phyloP scores from a whole-genome alignment of 30 jellyfish, hydroid and myxozoan genomes.

The Cassiopea andromeda region DNA sequence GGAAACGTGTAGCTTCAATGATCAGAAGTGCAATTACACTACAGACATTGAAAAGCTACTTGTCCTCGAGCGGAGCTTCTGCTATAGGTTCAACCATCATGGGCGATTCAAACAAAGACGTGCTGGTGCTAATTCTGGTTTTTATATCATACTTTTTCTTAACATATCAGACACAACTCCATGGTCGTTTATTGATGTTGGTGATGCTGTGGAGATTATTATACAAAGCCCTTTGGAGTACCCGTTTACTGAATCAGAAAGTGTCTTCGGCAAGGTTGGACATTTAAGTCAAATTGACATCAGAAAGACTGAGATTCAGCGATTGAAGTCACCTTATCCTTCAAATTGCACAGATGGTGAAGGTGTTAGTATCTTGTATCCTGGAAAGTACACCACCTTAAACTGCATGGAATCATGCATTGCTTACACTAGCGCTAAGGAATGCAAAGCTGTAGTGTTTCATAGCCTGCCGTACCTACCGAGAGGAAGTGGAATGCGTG shows the following conservation, averaged over 20 bases:
- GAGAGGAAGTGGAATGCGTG: background rate
- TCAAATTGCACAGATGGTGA: slow-evolving; percentile 64
- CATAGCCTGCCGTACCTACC: slow-evolving; percentile 9
- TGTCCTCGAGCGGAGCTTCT: background rate
- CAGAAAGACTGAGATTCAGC: slow-evolving; percentile 7
- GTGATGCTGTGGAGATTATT: slow-evolving; percentile 53
- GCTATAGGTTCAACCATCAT: slow-evolving; percentile 20
- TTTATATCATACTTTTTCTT: slow-evolving; percentile 4
- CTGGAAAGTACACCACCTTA: slow-evolving; percentile 32
- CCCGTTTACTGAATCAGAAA: slow-evolving; percentile 19
- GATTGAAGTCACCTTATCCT: slow-evolving; percentile 36
- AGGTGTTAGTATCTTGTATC: background rate
- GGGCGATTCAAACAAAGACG: slow-evolving; percentile 16
- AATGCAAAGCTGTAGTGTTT: background rate
- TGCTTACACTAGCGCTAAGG: background rate
- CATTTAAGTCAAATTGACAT: slow-evolving; percentile 29
- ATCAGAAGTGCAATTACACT: slow-evolving; percentile 1
- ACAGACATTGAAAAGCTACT: slow-evolving; percentile 14
- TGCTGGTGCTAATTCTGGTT: slow-evolving; percentile 34
- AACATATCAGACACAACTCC: slow-evolving; percentile 11
- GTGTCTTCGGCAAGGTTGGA: slow-evolving; percentile 27
- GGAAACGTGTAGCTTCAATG: background rate
- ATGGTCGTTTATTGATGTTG: background rate
- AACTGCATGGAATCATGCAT: slow-evolving; percentile 45
- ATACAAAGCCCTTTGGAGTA: slow-evolving; percentile 28